Base-by-base conservation (phyloP, 2,797 vertebrate genomes). In the Danio kyathit region DNA sequence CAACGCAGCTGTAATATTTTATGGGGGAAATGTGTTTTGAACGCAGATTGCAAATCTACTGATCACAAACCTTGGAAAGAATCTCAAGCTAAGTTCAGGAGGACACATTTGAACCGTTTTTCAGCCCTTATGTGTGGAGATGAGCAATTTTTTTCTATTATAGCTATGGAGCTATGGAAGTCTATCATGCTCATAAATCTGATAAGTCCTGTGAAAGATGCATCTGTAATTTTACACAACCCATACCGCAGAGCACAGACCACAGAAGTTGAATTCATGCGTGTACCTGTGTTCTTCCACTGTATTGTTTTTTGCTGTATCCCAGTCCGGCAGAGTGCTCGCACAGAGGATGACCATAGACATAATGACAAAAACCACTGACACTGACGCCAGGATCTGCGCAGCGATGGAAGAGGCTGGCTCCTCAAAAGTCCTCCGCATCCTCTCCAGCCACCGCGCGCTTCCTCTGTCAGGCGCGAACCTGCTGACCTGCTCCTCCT, bases 331-430 rank as follows among this genome's bases (percentile, higher is more conserved):
- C 86, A 99, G 90, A 8, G 98, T 99, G 92, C 98, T 99, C 54
- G 96, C 97, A 76, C 97, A 99, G 87, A 99, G 91, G 89, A 99
- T 97, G 82, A 99, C 94, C 98, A 99, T 98, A 79, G 98, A 99
- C 86, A 98, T 92, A 48, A 99, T 96, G 79, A 99, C 97, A 88
- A 99, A 99, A 70, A 99, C 93, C 75, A 99, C 95, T 5, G 98
- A 99, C 82, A 99, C 93, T 11, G 94, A 95, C 51, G 98, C 98
- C 90, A 99, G 88, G 82, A 99, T 93, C 92, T 99, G 97, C 54
- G 97, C 98, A 54, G 93, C 95, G 83, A 97, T 74, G 5, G 98
- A 99, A 56, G 97, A 99, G 87, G 95, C 95, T 84, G 98, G 98
- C 87, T 99, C 97, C 88, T 99, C 97, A 89, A 99, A 99, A 57